These are phyloP conservation scores for Furnarius figulus DNA, from an alignment of 2,113 vertebrate species.

Conservation along the genomic window DNA sequence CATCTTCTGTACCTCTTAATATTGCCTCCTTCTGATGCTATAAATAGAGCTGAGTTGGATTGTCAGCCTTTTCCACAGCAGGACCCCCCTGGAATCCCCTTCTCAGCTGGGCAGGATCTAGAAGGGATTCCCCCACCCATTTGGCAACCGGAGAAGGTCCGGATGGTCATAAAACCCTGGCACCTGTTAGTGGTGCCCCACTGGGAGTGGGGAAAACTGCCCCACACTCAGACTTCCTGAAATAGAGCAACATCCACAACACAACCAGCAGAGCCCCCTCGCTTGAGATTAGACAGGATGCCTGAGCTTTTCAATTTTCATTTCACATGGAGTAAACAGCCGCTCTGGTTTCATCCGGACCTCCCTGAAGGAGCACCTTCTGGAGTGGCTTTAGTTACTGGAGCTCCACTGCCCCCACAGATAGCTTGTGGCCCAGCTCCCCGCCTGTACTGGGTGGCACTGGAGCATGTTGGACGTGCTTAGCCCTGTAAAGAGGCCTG, in stretches of 20 bases:
- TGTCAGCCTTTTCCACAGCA: background rate
- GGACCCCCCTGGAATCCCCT: slow-evolving; percentile 22
- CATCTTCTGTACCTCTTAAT: background rate
- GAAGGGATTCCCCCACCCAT: slow-evolving; percentile 53
- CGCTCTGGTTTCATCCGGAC: slow-evolving; percentile 23
- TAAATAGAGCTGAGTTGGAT: background rate
- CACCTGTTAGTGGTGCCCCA: slow-evolving; percentile 50
- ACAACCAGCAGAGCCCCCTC: background rate
- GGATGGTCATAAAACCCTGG: background rate
- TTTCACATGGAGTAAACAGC: background rate
- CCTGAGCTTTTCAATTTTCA: background rate
- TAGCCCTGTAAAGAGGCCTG: background rate
- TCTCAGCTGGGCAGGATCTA: slow-evolving; percentile 1
- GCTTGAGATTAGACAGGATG: background rate
- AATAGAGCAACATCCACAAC: background rate
- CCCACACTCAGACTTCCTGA: slow-evolving; percentile 9
- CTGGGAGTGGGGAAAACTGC: background rate
- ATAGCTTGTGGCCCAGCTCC: background rate
- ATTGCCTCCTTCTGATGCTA: background rate
- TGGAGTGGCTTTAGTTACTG: background rate
- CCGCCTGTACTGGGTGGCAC: background rate
- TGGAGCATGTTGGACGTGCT: background rate
- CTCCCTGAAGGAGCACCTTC: background rate
- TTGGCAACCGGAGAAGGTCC: slow-evolving; percentile 41
- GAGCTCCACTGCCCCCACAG: background rate